Conservation (phyloP, 2,113 vertebrate genomes). For the Alligator mississippiensis region DNA sequence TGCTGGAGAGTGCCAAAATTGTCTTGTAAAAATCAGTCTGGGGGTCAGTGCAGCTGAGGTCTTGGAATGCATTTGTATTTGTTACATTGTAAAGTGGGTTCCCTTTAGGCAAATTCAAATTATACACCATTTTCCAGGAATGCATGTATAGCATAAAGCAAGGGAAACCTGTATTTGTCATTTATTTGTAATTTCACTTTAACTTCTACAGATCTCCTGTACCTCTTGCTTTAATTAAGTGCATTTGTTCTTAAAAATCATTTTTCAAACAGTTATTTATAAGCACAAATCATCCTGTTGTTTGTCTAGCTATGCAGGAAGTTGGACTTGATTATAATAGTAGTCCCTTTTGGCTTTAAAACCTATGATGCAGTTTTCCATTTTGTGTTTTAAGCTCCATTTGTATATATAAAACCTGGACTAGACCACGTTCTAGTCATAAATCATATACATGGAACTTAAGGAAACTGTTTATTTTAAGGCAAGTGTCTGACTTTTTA, state of each 20-base stretch:
- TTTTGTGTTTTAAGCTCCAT: background rate
- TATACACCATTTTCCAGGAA: no score
- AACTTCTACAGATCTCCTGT: slow-evolving; percentile 7
- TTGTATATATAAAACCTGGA: no score
- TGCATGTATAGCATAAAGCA: no score
- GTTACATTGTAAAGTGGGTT: no score
- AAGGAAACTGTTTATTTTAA: background rate
- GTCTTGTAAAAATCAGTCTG: no score
- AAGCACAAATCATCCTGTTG: background rate
- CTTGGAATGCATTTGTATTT: no score
- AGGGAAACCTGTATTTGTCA: no score
- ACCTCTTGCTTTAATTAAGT: slow-evolving; percentile 19
- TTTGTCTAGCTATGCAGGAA: background rate
- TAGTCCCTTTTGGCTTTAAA: background rate
- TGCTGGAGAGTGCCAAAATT: no score
- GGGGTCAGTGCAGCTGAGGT: no score
- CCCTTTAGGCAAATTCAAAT: no score
- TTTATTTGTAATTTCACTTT: slow-evolving; percentile 8
- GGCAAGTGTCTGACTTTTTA: background rate
- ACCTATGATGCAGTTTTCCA: background rate
- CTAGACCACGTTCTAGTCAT: no score
- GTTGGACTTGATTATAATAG: background rate
- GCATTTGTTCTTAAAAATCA: background rate
- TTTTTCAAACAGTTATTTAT: background rate
- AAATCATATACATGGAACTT: no score